Conservation (phyloP, 92 coral and sea anemone genomes). For the Palythoa grandis region DNA sequence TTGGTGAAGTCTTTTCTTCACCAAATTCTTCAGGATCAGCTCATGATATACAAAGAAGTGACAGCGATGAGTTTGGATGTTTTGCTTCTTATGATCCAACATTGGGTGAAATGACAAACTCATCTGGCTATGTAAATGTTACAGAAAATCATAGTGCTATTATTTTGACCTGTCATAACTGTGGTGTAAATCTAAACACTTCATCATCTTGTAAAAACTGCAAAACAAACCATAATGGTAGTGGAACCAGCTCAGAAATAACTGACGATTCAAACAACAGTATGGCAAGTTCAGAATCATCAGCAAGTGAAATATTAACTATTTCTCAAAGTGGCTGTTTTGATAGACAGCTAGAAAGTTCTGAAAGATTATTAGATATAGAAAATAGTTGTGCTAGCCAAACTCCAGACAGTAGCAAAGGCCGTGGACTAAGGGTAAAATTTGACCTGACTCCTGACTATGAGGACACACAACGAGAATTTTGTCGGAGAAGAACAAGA, state of each 20-base stretch:
- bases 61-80: slow-evolving; percentile 71
- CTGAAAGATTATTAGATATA: not conserved
- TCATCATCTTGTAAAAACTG: slow-evolving; percentile 24
- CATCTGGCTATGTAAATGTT: slow-evolving; percentile 10
- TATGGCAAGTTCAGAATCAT: not conserved
- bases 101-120: not conserved
- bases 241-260: not conserved
- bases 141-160: slow-evolving; percentile 47
- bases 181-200: slow-evolving; percentile 47
- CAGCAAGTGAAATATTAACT: not conserved
- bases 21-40: slow-evolving; percentile 19
- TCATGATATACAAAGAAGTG: slow-evolving; percentile 30
- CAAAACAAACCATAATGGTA: not conserved
- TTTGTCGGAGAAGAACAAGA: slow-evolving; percentile 80
- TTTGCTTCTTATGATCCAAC: slow-evolving; percentile 51
- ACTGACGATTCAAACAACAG: not conserved
- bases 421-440: slow-evolving; percentile 66
- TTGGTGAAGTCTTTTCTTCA: slow-evolving; percentile 13
- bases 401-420: slow-evolving; percentile 1
- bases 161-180: slow-evolving; percentile 62
- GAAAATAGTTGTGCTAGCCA: slow-evolving; percentile 5
- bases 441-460: slow-evolving; percentile 88
- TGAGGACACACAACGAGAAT: slow-evolving; percentile 75
- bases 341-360: not conserved
- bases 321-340: not conserved